Base-by-base conservation (phyloP, 2,797 vertebrate genomes). In the Pipistrellus pygmaeus region DNA sequence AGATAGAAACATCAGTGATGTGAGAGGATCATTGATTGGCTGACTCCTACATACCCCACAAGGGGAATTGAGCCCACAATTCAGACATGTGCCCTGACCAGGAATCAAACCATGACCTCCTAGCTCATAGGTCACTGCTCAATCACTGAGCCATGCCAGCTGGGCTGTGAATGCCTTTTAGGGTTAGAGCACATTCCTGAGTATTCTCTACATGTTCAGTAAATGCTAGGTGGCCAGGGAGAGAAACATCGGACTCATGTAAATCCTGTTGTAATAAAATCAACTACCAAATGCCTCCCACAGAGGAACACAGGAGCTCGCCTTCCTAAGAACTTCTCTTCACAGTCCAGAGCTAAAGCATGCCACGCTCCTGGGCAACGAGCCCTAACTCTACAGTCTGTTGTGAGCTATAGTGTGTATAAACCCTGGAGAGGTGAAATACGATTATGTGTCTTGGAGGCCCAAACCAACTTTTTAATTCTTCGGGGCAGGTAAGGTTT, bases 321-420 rank as follows among this genome's bases (percentile, higher is more conserved):
- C 80, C 57, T 46, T 60, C 51, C 51, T 55, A 23, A n/a, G 81
- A 66, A 68, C 41, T 48, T 95, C 88, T 92, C 77, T 88, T 53
- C 55, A 92, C 51, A 55, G 27, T 41, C 55, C 21, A 55, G 46
- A 27, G 8, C 68, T 25, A 64, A 85, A 76, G 84, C 84, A 38
- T 38, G 17, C 46, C 44, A 64, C 4, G 1, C 13, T 27, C 6
- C 1, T 11, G 41, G 72, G 38, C 18, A 48, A 81, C 38, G n/a
- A 17, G 32, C 41, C 14, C 30, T 81, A 15, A n/a, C 44, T 25
- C 0, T 38, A 35, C 8, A 25, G 72, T 35, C 82, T 23, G 82
- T 27, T 35, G 25, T 51, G 72, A 66, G 55, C 35, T 35, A 10
- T 2, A 44, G 46, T 5, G 30, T 41, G 4, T 4, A 17, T 64